Evolutionary conservation across 2,888 invertebrate genomes (phyloP).

Genomic region (Drosophila mettleri): DNA sequence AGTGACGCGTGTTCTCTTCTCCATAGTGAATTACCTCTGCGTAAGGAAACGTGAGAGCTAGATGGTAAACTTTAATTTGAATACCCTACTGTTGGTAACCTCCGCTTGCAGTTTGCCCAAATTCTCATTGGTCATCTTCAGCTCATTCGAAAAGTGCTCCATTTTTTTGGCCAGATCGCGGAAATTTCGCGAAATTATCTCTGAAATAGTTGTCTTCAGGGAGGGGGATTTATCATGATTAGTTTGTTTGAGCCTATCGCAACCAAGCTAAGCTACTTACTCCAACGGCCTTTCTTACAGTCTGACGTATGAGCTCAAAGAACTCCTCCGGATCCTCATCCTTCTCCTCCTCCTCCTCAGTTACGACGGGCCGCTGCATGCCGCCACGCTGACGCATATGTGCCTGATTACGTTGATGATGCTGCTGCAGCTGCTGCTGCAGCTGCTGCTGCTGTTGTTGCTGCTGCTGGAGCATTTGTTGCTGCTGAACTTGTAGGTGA

Average conservation of each 20-base stretch:
- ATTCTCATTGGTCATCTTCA: slow-evolving; percentile 70
- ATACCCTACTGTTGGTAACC: slow-evolving; percentile 76
- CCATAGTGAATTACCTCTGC: slow-evolving; percentile 82
- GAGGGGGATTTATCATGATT: neutral
- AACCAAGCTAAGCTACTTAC: slow-evolving; percentile 48
- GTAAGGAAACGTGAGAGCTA: neutral
- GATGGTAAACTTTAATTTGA: neutral
- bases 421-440: slow-evolving; percentile 6
- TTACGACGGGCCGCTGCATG: slow-evolving; percentile 24
- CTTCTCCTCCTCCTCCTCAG: slow-evolving; percentile 68
- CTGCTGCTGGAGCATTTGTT: neutral
- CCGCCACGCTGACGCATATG: slow-evolving; percentile 27
- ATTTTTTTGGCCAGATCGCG: slow-evolving; percentile 77
- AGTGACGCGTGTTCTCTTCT: slow-evolving; percentile 83
- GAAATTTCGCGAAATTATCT: slow-evolving; percentile 78
- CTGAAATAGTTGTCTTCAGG: slow-evolving; percentile 76
- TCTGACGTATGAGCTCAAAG: slow-evolving; percentile 80
- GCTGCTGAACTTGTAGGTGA: slow-evolving; percentile 7
- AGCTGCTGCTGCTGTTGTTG: slow-evolving; percentile 16
- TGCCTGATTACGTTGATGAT: neutral
- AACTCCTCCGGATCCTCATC: slow-evolving; percentile 83
- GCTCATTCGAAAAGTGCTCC: slow-evolving; percentile 74
- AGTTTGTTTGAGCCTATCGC: too few relatives aligned
- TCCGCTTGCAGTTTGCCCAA: slow-evolving; percentile 74
- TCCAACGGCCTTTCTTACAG: slow-evolving; percentile 80